phyloP scores from a whole-genome alignment of 2,888 invertebrate species.

The Lepidocyrtinus sp. region DNA sequence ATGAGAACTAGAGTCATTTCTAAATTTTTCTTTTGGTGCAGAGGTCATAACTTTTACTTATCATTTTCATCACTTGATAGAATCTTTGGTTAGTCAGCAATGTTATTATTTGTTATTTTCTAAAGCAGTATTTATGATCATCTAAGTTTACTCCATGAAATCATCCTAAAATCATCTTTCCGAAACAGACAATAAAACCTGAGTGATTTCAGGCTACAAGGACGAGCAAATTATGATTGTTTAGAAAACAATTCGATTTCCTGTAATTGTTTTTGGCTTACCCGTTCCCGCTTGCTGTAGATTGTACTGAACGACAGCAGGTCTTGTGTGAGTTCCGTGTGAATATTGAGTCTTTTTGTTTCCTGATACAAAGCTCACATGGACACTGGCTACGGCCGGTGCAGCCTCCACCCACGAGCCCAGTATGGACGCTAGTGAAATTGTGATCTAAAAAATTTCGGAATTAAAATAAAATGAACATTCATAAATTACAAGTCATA shows the following conservation, averaged over 20 bases:
- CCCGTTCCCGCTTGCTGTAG: slow-evolving; percentile 44
- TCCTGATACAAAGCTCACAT: slow-evolving; percentile 69
- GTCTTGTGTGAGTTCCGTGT: slow-evolving; percentile 62
- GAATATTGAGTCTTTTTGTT: slow-evolving; percentile 69
- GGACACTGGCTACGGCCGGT: slow-evolving; percentile 68
- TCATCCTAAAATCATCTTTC: too few species aligned
- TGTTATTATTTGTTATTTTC: too few species aligned
- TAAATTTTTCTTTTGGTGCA: too few species aligned
- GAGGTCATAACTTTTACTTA: too few species aligned
- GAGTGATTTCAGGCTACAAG: too few species aligned
- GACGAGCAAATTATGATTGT: too few species aligned
- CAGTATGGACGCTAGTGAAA: slow-evolving; percentile 35
- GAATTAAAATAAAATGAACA: slow-evolving; percentile 6
- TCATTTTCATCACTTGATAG: too few species aligned
- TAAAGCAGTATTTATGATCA: too few species aligned
- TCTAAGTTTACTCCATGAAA: too few species aligned
- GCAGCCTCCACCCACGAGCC: slow-evolving; percentile 44
- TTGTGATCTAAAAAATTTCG: slow-evolving; percentile 38
- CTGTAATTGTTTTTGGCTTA: slow-evolving; percentile 33
- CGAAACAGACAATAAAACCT: too few species aligned
- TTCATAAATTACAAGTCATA: background rate
- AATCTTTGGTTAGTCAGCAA: too few species aligned
- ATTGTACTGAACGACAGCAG: slow-evolving; percentile 62
- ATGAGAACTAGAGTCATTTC: too few species aligned
- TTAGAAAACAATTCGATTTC: background rate